Percentiles rank a stretch among this genome's conserved stretches.
Evolutionary conservation across 1,140 invertebrate species (phyloP).

Genomic region (Diuraphis noxia): DNA sequence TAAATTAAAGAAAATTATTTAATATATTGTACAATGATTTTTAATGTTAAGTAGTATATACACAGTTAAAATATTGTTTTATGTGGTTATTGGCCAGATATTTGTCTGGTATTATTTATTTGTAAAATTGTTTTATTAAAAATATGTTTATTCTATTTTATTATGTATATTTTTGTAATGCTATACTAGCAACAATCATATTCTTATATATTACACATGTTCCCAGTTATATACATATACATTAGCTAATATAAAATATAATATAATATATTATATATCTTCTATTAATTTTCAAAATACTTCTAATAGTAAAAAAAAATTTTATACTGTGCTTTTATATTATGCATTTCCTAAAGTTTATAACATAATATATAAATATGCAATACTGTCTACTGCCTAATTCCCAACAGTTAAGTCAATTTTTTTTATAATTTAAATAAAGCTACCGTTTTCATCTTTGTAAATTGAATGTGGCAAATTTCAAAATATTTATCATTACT

Average conservation of each 20-base stretch:
- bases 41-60: constrained; percentile 38
- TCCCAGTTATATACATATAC: not conserved
- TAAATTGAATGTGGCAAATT: not conserved
- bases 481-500: not conserved
- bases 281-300: not conserved
- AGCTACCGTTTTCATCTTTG: not conserved
- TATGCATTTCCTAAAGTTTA: not conserved
- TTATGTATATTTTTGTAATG: not conserved
- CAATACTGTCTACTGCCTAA: not conserved
- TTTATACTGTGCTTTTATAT: not conserved
- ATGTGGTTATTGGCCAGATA: constrained; percentile 29
- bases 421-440: not conserved
- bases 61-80: constrained; percentile 20
- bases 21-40: constrained; percentile 29
- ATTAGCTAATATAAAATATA: not conserved
- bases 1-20: not conserved
- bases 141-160: constrained; percentile 34
- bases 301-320: not conserved
- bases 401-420: not conserved
- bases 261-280: not conserved
- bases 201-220: not conserved
- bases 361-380: not conserved
- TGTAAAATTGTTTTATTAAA: constrained; percentile 48
- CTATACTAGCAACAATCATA: not conserved
- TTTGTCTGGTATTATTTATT: constrained; percentile 37